phyloP scores from a whole-genome alignment of 2,888 invertebrate species.

The Pinctada fucata region DNA sequence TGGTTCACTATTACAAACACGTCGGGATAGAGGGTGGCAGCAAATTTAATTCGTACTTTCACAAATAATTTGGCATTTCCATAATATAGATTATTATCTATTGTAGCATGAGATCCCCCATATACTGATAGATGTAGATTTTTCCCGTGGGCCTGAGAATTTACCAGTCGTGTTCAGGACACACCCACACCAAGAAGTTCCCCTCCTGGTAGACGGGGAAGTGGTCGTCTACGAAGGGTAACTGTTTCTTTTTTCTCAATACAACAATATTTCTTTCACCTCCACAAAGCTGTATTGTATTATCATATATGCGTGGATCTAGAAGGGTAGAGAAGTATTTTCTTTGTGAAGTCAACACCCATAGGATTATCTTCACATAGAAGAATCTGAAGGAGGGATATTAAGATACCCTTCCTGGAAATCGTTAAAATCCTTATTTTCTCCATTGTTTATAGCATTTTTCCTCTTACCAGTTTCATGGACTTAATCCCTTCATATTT shows the following conservation, averaged over 20 bases:
- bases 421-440: no score
- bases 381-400: no score
- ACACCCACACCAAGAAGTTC: slow-evolving; percentile 67
- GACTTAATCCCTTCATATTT: not conserved
- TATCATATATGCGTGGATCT: no score
- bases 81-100: not conserved
- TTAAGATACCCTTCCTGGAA: no score
- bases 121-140: slow-evolving; percentile 65
- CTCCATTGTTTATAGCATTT: no score
- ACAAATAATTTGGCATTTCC: not conserved
- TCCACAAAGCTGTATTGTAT: no score
- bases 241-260: slow-evolving; percentile 7
- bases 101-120: slow-evolving; percentile 67
- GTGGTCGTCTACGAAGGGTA: slow-evolving; percentile 66
- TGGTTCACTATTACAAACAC: no score
- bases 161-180: slow-evolving; percentile 57
- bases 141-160: slow-evolving; percentile 55
- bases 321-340: no score
- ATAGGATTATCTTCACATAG: no score
- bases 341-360: no score
- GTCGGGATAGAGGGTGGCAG: not conserved
- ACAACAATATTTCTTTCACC: no score
- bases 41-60: not conserved
- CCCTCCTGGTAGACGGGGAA: slow-evolving; percentile 63
- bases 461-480: no score